phyloP scores from a whole-genome alignment of 2,797 vertebrate genomes.

The Siniperca scherzeri region DNA sequence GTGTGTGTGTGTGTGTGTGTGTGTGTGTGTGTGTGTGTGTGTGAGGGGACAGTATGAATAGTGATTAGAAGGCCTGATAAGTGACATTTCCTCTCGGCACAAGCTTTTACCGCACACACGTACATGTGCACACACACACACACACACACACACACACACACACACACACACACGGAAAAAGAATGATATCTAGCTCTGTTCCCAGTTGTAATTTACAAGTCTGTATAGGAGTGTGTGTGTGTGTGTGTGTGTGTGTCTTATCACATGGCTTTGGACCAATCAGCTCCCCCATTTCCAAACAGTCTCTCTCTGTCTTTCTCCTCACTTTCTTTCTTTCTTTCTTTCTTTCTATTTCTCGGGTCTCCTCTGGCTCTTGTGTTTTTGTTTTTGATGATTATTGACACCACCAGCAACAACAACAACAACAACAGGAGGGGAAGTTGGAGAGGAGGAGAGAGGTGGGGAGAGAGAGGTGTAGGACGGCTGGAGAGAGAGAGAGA shows the following conservation, averaged over 20 bases:
- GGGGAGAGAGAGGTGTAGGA: slow-evolving; percentile 21
- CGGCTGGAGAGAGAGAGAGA: slow-evolving; percentile 7
- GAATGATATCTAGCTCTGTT: slow-evolving; percentile 36
- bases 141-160: slow-evolving; percentile 16
- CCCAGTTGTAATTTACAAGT: slow-evolving; percentile 9
- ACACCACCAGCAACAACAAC: slow-evolving; percentile 57
- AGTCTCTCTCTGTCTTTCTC: not conserved
- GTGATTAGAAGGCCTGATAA: slow-evolving; percentile 75
- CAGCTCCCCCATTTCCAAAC: slow-evolving; percentile 1
- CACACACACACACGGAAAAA: slow-evolving; percentile 35
- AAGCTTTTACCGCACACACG: slow-evolving; percentile 61
- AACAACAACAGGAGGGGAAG: slow-evolving; percentile 60
- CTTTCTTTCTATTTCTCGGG: slow-evolving; percentile 13
- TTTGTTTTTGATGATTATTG: slow-evolving; percentile 74
- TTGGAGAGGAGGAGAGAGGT: slow-evolving; percentile 16
- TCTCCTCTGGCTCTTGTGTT: slow-evolving; percentile 25
- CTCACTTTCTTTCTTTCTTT: not conserved
- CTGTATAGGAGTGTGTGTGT: slow-evolving; percentile 15
- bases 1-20: slow-evolving; percentile 25
- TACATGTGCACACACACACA: not conserved
- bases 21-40: slow-evolving; percentile 30
- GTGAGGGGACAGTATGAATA: slow-evolving; percentile 73
- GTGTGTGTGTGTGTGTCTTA: slow-evolving; percentile 10
- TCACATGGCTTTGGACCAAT: slow-evolving; percentile 40
- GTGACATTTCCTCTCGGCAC: slow-evolving; percentile 59